A percentile compares a stretch with the other conserved stretches of the same genome.
phyloP scores from a whole-genome alignment of 2,888 invertebrate genomes.

The Teleiodes luculella region DNA sequence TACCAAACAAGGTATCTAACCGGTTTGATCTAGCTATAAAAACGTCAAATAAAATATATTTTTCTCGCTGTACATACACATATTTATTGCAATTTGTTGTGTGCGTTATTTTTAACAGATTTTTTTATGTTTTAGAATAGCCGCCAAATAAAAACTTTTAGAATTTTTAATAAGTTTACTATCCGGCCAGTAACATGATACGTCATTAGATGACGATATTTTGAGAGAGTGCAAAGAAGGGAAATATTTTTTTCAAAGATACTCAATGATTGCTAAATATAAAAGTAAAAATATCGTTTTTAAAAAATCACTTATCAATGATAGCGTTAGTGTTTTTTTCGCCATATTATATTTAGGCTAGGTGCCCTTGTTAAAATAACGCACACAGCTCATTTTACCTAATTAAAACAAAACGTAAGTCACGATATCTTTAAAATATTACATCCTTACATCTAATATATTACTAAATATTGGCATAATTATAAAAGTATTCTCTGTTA shows the following conservation, averaged over 20 bases:
- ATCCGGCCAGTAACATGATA: no score
- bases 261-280: no score
- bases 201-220: no score
- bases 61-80: conserved; percentile 14
- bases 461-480: conserved; percentile 46
- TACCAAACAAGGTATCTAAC: background rate
- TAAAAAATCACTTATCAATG: no score
- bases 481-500: conserved; percentile 44
- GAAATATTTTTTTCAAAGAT: no score
- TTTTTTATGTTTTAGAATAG: no score
- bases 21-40: conserved; percentile 7
- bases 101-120: conserved; percentile 6
- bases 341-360: no score
- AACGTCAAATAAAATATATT: conserved; percentile 13
- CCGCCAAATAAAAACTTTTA: no score
- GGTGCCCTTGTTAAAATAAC: conserved; percentile 4
- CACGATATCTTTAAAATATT: conserved; percentile 22
- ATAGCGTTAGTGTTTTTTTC: no score
- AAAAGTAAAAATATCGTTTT: no score
- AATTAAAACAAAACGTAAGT: conserved; percentile 23
- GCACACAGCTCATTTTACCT: conserved; percentile 11
- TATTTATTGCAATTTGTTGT: conserved; percentile 13
- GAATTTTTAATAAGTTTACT: no score
- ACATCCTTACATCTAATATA: conserved; percentile 21
- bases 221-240: no score